Evolutionary conservation across 2,888 invertebrate species (phyloP), one percentile per base, ranked within the genome.

Genomic region (Amiota mariae): DNA sequence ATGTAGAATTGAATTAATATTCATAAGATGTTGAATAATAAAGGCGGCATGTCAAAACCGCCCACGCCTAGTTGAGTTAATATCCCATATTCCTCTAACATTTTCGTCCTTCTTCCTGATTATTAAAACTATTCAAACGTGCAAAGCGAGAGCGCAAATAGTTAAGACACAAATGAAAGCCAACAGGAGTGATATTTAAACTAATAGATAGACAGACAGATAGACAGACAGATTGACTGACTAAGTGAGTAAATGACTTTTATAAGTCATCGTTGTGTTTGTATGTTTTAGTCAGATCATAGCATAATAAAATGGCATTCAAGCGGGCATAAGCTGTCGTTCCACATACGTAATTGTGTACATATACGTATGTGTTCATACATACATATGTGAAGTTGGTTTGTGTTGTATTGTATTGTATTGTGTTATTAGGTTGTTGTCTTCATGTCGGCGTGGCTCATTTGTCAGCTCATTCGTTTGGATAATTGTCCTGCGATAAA

Each of bases 401-500:
- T 24, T 56, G 56, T 57, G 56, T 68, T 10, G 9, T 68, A 49
- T 24, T 56, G 56, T 57, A 36, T 68, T 10, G 9, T 68, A 49
- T 66, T 20, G 59, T 59, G 59, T 59, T 24, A 12, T 13, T 63
- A 18, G 46, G 46, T 63, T 18, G 1, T 18, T 59, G 59, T n/a
- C 54, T 54, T 54, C n/a, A 54, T 15, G 54, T 54, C 54, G 13
- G 77, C 81, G 80, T 78, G 85, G 85, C 86, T 88, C 88, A 89
- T 88, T 89, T 89, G 88, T 87, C 89, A 87, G 88, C 82, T 82
- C 87, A 85, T 89, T 89, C 89, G 85, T 85, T 87, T 89, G 89
- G 89, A 89, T 89, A 89, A 89, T 89, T 88, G 89, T 85, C 83
- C 84, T 86, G 87, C 87, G 87, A 89, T 89, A 88, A 88, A 87